These are phyloP conservation scores for Endotricha flammealis DNA, from an alignment of 2,888 invertebrate genomes.

Conservation along the genomic window DNA sequence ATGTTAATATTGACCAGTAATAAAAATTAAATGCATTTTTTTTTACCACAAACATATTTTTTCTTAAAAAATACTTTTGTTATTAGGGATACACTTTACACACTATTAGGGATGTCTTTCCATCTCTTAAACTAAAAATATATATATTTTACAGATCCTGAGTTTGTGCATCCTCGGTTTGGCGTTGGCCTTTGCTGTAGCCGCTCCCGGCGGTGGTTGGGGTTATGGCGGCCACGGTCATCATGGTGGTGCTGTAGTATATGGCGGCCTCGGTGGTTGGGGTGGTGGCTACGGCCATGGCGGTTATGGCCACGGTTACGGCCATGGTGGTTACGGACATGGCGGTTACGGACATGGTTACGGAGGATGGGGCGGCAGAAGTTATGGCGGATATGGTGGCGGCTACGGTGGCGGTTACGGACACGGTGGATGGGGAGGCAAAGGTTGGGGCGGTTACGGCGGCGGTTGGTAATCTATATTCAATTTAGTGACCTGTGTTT, in stretches of 20 bases:
- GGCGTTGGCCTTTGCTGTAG: constrained; percentile 6
- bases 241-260: background rate
- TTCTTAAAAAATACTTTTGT: too few relatives aligned
- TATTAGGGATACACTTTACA: too few relatives aligned
- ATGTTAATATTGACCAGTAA: too few relatives aligned
- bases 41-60: too few relatives aligned
- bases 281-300: constrained; percentile 14
- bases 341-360: constrained; percentile 12
- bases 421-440: constrained; percentile 14
- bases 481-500: background rate
- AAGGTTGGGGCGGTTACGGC: constrained; percentile 16
- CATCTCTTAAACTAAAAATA: too few relatives aligned
- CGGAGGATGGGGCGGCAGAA: constrained; percentile 18
- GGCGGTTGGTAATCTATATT: background rate
- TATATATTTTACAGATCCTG: constrained; percentile 6
- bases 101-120: too few relatives aligned
- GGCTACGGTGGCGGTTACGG: constrained; percentile 13
- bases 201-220: constrained; percentile 4
- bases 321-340: too few relatives aligned
- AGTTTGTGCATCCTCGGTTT: constrained; percentile 5
- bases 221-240: constrained; percentile 2
- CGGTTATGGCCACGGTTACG: constrained; percentile 12
- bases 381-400: constrained; percentile 16
- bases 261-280: constrained; percentile 11
- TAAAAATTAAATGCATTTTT: too few relatives aligned